A percentile compares a stretch with the other conserved stretches of the same genome.
Conservation (phyloP, 2,797 vertebrate species). For the Kryptolebias ocellatus region DNA sequence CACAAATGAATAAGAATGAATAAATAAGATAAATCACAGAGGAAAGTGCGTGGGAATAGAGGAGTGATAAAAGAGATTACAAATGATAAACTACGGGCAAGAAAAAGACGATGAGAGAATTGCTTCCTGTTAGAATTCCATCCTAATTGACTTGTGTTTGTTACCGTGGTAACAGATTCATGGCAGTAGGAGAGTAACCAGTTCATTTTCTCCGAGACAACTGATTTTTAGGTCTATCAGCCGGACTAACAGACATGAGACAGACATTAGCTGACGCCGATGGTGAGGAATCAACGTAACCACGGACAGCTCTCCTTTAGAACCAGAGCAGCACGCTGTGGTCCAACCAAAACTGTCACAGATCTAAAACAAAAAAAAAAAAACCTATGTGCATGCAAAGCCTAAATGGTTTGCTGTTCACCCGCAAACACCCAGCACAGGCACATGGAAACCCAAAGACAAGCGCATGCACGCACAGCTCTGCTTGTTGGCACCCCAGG, state of each 20-base stretch:
- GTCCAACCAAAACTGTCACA: constrained; percentile 3
- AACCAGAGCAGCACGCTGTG: constrained; percentile 6
- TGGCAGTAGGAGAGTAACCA: constrained; percentile 31
- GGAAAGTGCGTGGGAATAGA: constrained; percentile 30
- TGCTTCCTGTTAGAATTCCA: constrained; percentile 75
- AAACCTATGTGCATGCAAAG: neutral
- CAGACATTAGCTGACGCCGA: constrained; percentile 8
- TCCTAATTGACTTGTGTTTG: constrained; percentile 71
- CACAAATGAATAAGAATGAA: constrained; percentile 13
- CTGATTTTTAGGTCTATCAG: constrained; percentile 50
- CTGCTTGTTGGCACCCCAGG: constrained; percentile 21
- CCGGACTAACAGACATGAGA: constrained; percentile 31
- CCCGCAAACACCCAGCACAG: constrained; percentile 1
- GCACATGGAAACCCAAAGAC: neutral
- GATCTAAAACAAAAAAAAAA: neutral
- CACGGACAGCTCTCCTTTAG: constrained; percentile 13
- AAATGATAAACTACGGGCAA: constrained; percentile 19
- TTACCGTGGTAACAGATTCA: constrained; percentile 65
- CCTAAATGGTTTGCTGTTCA: neutral
- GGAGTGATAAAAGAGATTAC: constrained; percentile 22
- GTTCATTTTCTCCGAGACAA: constrained; percentile 50
- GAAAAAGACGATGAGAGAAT: constrained; percentile 39
- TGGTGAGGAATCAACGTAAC: neutral
- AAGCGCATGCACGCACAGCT: neutral
- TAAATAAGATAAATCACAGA: constrained; percentile 10